phyloP scores from a whole-genome alignment of 2,888 invertebrate genomes.

The Mythimna ferrago region DNA sequence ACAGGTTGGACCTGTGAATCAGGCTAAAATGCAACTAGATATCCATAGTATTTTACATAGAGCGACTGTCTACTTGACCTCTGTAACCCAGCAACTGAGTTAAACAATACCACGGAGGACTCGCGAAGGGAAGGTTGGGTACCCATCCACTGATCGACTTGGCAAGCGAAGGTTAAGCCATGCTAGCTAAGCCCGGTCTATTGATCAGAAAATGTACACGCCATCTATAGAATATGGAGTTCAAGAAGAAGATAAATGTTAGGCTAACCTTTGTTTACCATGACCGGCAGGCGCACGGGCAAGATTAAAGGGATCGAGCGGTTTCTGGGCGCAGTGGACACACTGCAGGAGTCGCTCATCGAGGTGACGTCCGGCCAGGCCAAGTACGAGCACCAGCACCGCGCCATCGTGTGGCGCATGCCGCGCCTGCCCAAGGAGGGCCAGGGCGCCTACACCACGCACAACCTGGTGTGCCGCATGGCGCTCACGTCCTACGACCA shows the following conservation, averaged over 20 bases:
- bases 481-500: slow-evolving; percentile 99
- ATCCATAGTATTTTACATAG: too few relatives aligned
- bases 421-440: slow-evolving; percentile 99
- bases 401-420: slow-evolving; percentile 99
- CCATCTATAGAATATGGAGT: too few relatives aligned
- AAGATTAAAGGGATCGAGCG: slow-evolving; percentile 98
- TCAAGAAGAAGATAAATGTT: background rate
- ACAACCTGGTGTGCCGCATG: slow-evolving; percentile 98
- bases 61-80: too few relatives aligned
- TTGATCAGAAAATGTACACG: too few relatives aligned
- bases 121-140: too few relatives aligned
- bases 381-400: slow-evolving; percentile 99
- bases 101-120: too few relatives aligned
- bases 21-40: too few relatives aligned
- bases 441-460: slow-evolving; percentile 99
- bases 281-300: slow-evolving; percentile 92
- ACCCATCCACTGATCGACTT: too few relatives aligned
- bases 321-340: slow-evolving; percentile 97
- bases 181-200: too few relatives aligned
- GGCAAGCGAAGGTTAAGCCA: too few relatives aligned
- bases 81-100: too few relatives aligned
- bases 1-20: too few relatives aligned
- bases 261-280: background rate
- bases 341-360: slow-evolving; percentile 97
- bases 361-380: slow-evolving; percentile 99